Conservation (phyloP, 2,888 invertebrate genomes). For the Ectropis crepuscularia region DNA sequence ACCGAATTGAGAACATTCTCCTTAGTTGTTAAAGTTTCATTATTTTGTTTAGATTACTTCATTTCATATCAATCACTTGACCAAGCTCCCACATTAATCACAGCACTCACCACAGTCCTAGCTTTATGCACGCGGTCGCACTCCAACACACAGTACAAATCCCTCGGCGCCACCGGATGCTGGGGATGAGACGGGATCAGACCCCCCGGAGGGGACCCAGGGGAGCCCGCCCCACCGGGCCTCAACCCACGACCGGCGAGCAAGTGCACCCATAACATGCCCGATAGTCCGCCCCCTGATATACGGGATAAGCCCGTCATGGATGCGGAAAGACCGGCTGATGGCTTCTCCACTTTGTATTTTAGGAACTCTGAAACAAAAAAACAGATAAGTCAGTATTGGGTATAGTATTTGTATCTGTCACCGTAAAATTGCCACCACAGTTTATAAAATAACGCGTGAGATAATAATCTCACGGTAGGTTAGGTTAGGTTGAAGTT, state of each 20-base stretch:
- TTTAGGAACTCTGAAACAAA: constrained; percentile 91
- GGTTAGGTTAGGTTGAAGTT: no score
- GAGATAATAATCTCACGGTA: no score
- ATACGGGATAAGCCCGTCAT: constrained; percentile 82
- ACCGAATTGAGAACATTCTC: no score
- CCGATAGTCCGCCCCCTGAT: constrained; percentile 87
- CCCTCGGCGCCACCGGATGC: constrained; percentile 85
- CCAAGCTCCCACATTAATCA: background rate
- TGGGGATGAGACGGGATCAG: constrained; percentile 78
- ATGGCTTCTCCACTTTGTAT: constrained; percentile 93
- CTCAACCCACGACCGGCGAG: constrained; percentile 94
- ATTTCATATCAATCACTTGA: background rate
- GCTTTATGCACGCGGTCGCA: constrained; percentile 98
- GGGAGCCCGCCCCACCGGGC: constrained; percentile 88
- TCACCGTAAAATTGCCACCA: no score
- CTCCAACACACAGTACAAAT: constrained; percentile 98
- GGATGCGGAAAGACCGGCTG: constrained; percentile 83
- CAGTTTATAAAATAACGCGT: no score
- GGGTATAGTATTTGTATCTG: no score
- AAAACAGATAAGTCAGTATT: background rate
- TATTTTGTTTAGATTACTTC: no score
- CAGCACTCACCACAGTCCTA: constrained; percentile 91
- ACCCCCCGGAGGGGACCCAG: constrained; percentile 88
- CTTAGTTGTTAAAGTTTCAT: no score
- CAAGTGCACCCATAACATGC: constrained; percentile 95